Evolutionary conservation across 2,797 vertebrate species (phyloP).

Genomic region (Paedocypris micromegethes): DNA sequence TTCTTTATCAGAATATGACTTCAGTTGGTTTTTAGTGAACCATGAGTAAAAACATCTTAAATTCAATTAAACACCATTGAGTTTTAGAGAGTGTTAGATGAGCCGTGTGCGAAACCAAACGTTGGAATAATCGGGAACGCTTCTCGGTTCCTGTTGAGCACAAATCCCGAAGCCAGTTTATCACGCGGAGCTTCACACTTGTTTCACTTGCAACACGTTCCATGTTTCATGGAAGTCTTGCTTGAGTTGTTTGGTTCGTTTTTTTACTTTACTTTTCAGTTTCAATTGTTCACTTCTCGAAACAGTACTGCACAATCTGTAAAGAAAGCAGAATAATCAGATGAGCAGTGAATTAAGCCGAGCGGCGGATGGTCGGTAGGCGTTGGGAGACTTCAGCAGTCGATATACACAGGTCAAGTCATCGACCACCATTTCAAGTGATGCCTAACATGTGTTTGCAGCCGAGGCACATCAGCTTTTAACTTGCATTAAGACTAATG

Average conservation of each 20-base stretch:
- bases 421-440: constrained; percentile 17
- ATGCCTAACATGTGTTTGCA: background rate
- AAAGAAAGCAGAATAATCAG: too few relatives aligned
- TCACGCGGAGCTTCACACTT: too few relatives aligned
- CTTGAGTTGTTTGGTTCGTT: too few relatives aligned
- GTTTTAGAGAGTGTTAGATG: constrained; percentile 28
- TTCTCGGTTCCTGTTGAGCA: background rate
- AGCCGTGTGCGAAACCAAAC: constrained; percentile 2
- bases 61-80: constrained; percentile 32
- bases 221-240: too few relatives aligned
- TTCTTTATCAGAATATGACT: constrained; percentile 74
- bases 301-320: too few relatives aligned
- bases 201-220: too few relatives aligned
- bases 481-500: constrained; percentile 35
- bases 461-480: constrained; percentile 25
- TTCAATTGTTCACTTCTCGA: too few relatives aligned
- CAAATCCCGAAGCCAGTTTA: too few relatives aligned
- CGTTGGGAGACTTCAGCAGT: constrained; percentile 1
- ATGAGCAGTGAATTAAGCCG: too few relatives aligned
- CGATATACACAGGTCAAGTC: constrained; percentile 28
- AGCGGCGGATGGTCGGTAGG: too few relatives aligned
- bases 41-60: constrained; percentile 59
- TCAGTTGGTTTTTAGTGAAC: constrained; percentile 53
- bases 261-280: too few relatives aligned
- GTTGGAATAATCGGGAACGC: background rate